Evolutionary conservation across 2,113 vertebrate species (phyloP), one percentile per base, ranked within the genome.

Genomic region (Trematocara variabile): DNA sequence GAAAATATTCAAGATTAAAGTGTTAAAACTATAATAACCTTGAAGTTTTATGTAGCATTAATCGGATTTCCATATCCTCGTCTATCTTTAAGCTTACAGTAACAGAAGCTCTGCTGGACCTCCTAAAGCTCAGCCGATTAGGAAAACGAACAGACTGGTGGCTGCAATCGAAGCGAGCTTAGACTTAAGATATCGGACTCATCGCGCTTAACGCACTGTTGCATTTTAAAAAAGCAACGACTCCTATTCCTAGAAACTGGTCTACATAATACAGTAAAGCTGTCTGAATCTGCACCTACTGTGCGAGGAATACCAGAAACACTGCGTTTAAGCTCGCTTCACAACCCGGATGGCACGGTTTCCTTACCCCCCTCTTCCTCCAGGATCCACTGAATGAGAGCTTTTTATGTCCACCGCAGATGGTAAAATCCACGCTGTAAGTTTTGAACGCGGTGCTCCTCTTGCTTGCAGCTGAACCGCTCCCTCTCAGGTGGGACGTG

Each of bases 401-500:
- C 81, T 52, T 83, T 63, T 85, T 16, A 65, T 20, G 16, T 68
- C 73, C 81, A 18, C 18, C 34, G 56, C 55, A 11, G 34, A 34
- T 55, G 78, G 37, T 79, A 86, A 84, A 50, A 80, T 81, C 87
- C 90, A 44, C 65, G 39, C 39, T 73, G n/a, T 10, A 13, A 16
- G 55, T 41, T 86, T 70, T 52, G 20, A 48, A 6, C 6, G 75
- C 16, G 48, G 28, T 6, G 28, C 5, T 82, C 79, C 75, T 33
- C 28, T 48, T 14, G 8, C 8, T 56, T 60, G 18, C 44, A 56
- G 77, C 82, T 11, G 56, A 56, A 20, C 80, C 88, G 56, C 92
- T 90, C 82, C 58, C 88, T 88, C 89, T 95, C 91, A 94, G 91
- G 85, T 86, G 87, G 92, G 92, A 93, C 93, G 90, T 82, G 88